These are phyloP conservation scores for Hydrolagus colliei DNA, from an alignment of 2,797 vertebrate genomes.

Conservation along the genomic window DNA sequence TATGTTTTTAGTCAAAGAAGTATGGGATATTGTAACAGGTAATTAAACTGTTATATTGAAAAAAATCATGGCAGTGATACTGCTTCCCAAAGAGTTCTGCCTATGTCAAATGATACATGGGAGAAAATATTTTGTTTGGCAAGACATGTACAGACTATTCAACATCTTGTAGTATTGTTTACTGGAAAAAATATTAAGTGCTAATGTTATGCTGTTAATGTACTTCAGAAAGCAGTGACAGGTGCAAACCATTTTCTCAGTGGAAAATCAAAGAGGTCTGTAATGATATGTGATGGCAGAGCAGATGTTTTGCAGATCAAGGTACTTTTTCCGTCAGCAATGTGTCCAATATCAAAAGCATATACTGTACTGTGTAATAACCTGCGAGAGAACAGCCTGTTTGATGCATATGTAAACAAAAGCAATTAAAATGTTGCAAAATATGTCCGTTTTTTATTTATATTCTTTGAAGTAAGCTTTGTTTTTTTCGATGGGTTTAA, in stretches of 20 bases:
- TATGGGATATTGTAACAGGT: background rate
- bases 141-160: slow-evolving; percentile 35
- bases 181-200: slow-evolving; percentile 39
- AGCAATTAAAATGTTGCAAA: slow-evolving; percentile 45
- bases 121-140: slow-evolving; percentile 35
- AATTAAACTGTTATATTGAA: slow-evolving; percentile 2
- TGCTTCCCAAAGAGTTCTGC: background rate
- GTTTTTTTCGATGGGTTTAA: background rate
- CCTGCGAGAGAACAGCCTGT: slow-evolving; percentile 39
- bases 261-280: slow-evolving; percentile 40
- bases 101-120: slow-evolving; percentile 25
- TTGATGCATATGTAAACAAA: slow-evolving; percentile 39
- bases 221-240: slow-evolving; percentile 37
- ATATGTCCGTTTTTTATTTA: slow-evolving; percentile 47
- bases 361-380: slow-evolving; percentile 40
- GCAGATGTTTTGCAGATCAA: slow-evolving; percentile 42
- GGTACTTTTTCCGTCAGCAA: slow-evolving; percentile 39
- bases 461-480: slow-evolving; percentile 35
- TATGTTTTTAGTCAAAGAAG: background rate
- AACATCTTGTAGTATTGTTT: slow-evolving; percentile 38
- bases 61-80: background rate
- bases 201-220: slow-evolving; percentile 43
- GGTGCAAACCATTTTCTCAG: slow-evolving; percentile 45
- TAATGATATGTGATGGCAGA: slow-evolving; percentile 40
- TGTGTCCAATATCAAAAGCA: slow-evolving; percentile 42